Evolutionary conservation across 2,888 invertebrate genomes (phyloP).

Genomic region (Silvanus unidentatus): DNA sequence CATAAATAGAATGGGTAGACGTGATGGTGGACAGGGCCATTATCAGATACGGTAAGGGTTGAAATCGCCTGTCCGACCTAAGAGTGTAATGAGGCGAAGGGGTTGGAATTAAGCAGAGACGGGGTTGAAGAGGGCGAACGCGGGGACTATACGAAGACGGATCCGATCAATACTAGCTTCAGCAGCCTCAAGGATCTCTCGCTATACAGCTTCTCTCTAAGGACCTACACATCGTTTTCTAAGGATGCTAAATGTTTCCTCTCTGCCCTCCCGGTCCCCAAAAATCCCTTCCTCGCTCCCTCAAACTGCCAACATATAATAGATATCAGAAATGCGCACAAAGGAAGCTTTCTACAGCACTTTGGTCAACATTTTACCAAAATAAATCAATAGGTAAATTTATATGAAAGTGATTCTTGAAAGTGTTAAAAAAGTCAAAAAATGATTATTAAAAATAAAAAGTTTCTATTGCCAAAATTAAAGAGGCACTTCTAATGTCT

Average conservation of each 20-base stretch:
- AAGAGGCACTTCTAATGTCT: too few species aligned
- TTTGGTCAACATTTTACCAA: too few species aligned
- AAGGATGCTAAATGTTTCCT: slow-evolving; percentile 22
- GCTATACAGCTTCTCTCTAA: slow-evolving; percentile 19
- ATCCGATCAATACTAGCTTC: slow-evolving; percentile 40
- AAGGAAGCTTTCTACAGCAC: not conserved
- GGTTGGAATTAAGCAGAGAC: slow-evolving; percentile 40
- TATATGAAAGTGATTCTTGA: too few species aligned
- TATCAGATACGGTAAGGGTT: slow-evolving; percentile 43
- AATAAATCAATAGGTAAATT: too few species aligned
- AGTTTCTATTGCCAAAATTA: too few species aligned
- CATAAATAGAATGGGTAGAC: slow-evolving; percentile 30
- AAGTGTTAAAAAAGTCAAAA: too few species aligned
- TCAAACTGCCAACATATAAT: too few species aligned
- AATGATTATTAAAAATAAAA: too few species aligned
- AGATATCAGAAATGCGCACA: slow-evolving; percentile 8
- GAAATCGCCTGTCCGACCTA: slow-evolving; percentile 42
- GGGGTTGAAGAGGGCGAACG: slow-evolving; percentile 20
- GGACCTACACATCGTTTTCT: slow-evolving; percentile 18
- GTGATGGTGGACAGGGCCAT: slow-evolving; percentile 29
- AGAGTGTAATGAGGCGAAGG: slow-evolving; percentile 46
- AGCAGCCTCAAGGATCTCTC: slow-evolving; percentile 24
- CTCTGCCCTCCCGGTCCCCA: not conserved
- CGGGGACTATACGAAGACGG: slow-evolving; percentile 30
- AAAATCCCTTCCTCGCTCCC: too few species aligned